Conservation (phyloP, 2,888 invertebrate genomes). For the Eilema depressum region DNA sequence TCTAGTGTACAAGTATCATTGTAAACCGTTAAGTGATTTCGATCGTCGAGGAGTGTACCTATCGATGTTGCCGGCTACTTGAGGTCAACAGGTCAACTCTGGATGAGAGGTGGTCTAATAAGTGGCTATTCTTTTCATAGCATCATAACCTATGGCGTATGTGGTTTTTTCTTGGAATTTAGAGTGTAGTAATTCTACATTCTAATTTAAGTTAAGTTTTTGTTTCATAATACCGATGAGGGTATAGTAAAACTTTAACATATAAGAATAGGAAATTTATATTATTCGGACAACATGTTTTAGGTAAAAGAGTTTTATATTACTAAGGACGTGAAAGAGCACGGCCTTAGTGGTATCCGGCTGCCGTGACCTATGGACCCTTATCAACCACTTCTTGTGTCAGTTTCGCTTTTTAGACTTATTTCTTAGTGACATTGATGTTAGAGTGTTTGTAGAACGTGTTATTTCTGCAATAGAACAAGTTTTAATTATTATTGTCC, state of each 20-base stretch:
- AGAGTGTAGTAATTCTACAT: neutral
- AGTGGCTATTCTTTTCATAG: constrained; percentile 27
- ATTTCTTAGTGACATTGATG: neutral
- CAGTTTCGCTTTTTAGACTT: neutral
- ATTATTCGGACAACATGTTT: neutral
- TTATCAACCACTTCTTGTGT: neutral
- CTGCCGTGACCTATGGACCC: too few species aligned
- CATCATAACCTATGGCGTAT: neutral
- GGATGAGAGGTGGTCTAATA: constrained; percentile 49
- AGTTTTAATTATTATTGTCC: too few species aligned
- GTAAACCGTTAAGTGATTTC: constrained; percentile 49
- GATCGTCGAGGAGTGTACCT: constrained; percentile 47
- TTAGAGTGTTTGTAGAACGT: neutral
- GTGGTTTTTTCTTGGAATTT: constrained; percentile 1
- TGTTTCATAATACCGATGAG: too few species aligned
- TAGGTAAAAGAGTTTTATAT: too few species aligned
- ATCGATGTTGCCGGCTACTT: constrained; percentile 57
- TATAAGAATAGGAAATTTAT: too few species aligned
- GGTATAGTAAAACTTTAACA: neutral
- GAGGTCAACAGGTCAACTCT: constrained; percentile 60
- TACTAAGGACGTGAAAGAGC: too few species aligned
- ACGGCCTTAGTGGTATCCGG: too few species aligned
- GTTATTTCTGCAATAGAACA: neutral
- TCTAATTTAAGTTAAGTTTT: too few species aligned
- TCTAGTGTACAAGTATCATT: constrained; percentile 40